Base-by-base conservation (phyloP, 2,113 vertebrate genomes). In the Bujurquina vittata region DNA sequence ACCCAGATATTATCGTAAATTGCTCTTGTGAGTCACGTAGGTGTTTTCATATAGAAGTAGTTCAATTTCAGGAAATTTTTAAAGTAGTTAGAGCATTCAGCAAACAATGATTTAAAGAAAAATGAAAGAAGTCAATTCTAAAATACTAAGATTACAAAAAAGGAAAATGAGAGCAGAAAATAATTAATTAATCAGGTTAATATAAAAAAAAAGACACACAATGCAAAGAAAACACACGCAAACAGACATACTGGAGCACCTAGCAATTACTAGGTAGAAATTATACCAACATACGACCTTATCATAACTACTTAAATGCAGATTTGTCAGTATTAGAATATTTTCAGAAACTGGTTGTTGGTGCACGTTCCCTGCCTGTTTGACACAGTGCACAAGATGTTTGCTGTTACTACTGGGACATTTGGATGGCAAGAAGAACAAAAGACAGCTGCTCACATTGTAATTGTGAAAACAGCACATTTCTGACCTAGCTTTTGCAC, bases 401-500 rank as follows among this genome's bases (percentile, higher is more conserved):
- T 85, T 77, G 18, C 26, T 37, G 8, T 10, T n/a, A 63, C 72
- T 61, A 46, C 58, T 10, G 74, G 52, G 37, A 60, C 35, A 55
- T 59, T 43, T 17, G 14, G 26, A 77, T 59, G 75, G 61, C 80
- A n/a, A 69, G 40, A 67, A 77, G 26, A 88, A 84, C 80, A 88
- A 83, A 87, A 83, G 76, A 82, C 88, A 93, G 87, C 88, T 89
- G 89, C 49, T 83, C 78, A 81, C 80, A 79, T 56, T 62, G 37
- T 31, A 65, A 35, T 43, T 55, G 26, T 43, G 78, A 83, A 65
- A 87, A 84, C 80, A 90, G 86, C 73, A 84, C 61, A 43, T 79
- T 84, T 87, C 76, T 89, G 67, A 22, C 63, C 61, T 18, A 58
- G 26, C 75, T 84, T 33, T 72, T 72, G 65, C 43, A 49, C 67